A percentile compares a stretch with the other conserved stretches of the same genome.
Conservation (phyloP, 2,113 vertebrate species). For the Petromus typicus region DNA sequence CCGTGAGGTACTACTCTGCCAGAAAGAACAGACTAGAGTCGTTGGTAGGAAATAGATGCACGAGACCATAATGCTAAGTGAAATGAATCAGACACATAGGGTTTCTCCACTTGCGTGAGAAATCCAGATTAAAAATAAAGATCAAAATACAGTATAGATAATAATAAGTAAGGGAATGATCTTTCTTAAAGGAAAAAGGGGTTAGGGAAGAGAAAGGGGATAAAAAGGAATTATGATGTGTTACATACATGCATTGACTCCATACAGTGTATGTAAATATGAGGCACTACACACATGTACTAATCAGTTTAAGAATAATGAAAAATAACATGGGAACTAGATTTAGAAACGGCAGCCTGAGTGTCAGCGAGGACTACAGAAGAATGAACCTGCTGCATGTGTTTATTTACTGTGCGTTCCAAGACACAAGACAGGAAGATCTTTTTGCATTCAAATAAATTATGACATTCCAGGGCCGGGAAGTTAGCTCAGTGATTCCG, state of each 20-base stretch:
- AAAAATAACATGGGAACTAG: neutral
- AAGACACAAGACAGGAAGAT: neutral
- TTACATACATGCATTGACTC: neutral
- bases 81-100: neutral
- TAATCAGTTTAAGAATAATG: neutral
- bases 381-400: neutral
- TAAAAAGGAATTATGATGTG: neutral
- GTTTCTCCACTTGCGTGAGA: neutral
- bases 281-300: neutral
- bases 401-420: neutral
- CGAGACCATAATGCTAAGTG: neutral
- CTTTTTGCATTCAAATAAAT: neutral
- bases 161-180: neutral
- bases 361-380: neutral
- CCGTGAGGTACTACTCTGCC: neutral
- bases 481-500: too few relatives aligned
- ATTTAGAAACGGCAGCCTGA: neutral
- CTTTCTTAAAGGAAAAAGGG: neutral
- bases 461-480: too few relatives aligned
- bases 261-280: neutral
- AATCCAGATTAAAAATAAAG: neutral
- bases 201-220: neutral
- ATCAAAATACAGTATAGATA: neutral
- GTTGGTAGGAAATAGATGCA: neutral
- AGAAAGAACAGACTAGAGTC: neutral